Evolutionary conservation across 2,888 invertebrate species (phyloP), one percentile per base, ranked within the genome.

Genomic region (Chouioia cunea): DNA sequence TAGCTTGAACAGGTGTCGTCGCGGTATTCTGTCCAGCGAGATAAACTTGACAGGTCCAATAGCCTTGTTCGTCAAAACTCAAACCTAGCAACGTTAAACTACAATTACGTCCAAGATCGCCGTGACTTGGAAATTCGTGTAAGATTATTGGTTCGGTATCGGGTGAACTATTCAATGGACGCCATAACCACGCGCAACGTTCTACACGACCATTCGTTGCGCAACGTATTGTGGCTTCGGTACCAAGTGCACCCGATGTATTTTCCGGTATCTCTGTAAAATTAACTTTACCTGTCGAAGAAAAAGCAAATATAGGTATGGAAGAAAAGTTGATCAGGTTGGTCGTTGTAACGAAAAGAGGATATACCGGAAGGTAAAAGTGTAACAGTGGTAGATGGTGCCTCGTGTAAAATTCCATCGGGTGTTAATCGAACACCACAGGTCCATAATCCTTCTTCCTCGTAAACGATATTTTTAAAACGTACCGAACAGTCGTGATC

Each of bases 401-500:
- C 85, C 73, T 81, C 79, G 74, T 84, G 84, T 22, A 85, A 76
- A 22, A 79, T 77, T 27, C 84, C 83, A 18, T 77, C 78, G 0
- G 80, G 77, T 18, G 82, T 79, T 56, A 85, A 76, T 48, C 83
- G 77, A 18, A 85, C 84, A 8, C 83, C 84, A 71, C 85, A 86
- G 14, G 82, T 84, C 86, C 86, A 86, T n/a, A 84, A 76, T 1
- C 86, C 86, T 73, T 84, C 84, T 72, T 85, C 84, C 66, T 84
- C 84, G 78, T 84, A 81, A 48, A 83, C 68, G 27, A 85, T 81
- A 67, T 82, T 84, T 71, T 83, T 82, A 74, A 85, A 83, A 58
- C 84, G 77, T 52, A 85, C 81, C 52, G 85, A 85, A 76, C 86
- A 86, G 72, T 86, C 85, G 73, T 85, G 82, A 56, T 84, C 82